phyloP scores from a whole-genome alignment of 1,140 invertebrate species.

The Tetraneura akinire region DNA sequence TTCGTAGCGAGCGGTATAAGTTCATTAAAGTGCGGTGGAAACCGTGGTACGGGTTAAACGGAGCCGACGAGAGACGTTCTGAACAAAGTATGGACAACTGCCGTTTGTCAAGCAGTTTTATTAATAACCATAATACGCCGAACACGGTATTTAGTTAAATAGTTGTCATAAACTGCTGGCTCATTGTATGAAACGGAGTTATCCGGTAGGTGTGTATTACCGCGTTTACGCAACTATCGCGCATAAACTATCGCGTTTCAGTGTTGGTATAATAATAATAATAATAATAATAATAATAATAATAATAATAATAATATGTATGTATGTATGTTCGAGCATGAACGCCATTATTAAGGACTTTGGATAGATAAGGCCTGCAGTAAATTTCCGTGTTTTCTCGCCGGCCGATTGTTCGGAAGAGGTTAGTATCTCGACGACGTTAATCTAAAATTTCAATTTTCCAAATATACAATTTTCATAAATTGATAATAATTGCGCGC shows the following conservation, averaged over 20 bases:
- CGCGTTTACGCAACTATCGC: not conserved
- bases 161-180: constrained; percentile 30
- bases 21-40: constrained; percentile 1
- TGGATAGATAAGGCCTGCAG: not conserved
- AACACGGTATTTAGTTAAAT: constrained; percentile 3
- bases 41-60: not conserved
- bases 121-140: constrained; percentile 26
- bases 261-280: no score
- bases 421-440: no score
- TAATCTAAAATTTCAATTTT: no score
- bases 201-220: not conserved
- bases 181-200: constrained; percentile 4
- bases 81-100: not conserved
- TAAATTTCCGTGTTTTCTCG: no score
- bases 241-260: not conserved
- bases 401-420: no score
- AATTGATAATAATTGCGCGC: no score
- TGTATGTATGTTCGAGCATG: no score
- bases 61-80: not conserved
- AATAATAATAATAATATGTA: no score
- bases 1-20: no score
- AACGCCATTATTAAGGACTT: no score
- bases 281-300: no score
- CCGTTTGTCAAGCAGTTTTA: not conserved
- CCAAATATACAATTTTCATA: no score